Evolutionary conservation across 1,140 invertebrate species (phyloP).

Genomic region (Plectrocnemia conspersa): DNA sequence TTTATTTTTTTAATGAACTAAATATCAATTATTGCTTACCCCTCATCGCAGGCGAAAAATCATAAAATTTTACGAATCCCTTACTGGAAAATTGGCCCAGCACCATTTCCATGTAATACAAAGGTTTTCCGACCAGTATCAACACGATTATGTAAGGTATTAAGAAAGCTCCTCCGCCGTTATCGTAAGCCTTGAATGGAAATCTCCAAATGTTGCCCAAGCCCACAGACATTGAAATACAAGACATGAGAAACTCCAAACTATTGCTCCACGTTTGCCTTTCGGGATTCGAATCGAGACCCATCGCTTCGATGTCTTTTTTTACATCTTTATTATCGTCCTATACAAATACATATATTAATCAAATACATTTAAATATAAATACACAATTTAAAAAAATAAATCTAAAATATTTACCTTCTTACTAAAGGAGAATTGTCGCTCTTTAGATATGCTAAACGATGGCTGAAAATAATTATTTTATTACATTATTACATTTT

Average conservation of each 20-base stretch:
- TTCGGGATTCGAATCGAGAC: too few species aligned
- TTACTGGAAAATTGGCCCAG: constrained; percentile 66
- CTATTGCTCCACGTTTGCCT: constrained; percentile 70
- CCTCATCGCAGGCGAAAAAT: constrained; percentile 50
- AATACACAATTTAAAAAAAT: too few species aligned
- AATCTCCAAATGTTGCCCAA: constrained; percentile 85
- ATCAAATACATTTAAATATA: too few species aligned
- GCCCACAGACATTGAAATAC: constrained; percentile 77
- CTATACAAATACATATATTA: too few species aligned
- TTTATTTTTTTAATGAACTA: neutral
- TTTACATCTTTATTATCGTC: too few species aligned
- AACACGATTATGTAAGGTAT: constrained; percentile 74
- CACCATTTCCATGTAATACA: constrained; percentile 81
- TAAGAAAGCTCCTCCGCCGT: constrained; percentile 72
- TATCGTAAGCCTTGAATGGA: constrained; percentile 71
- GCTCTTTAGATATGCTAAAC: too few species aligned
- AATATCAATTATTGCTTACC: constrained; percentile 44
- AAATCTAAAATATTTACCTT: too few species aligned
- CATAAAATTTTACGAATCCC: constrained; percentile 58
- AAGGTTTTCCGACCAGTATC: constrained; percentile 69
- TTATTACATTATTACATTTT: too few species aligned
- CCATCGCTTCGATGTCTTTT: too few species aligned
- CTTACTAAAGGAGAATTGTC: too few species aligned
- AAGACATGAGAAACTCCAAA: constrained; percentile 76
- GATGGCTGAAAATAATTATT: too few species aligned